These are phyloP conservation scores for Phocoena sinus DNA, from an alignment of 2,113 vertebrate genomes.

Conservation along the genomic window DNA sequence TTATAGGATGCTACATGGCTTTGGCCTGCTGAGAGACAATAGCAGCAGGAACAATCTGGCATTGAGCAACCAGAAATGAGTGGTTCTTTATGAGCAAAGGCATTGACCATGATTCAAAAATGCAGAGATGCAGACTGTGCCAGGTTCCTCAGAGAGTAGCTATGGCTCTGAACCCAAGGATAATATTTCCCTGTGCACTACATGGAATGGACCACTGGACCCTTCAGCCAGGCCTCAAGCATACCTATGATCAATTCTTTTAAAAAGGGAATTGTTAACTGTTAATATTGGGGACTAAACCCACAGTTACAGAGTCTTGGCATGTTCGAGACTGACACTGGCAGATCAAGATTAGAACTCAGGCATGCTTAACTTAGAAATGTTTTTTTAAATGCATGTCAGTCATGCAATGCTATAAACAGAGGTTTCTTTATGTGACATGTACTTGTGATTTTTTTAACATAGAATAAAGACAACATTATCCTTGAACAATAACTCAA, in stretches of 20 bases:
- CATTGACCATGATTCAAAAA: conserved; percentile 44
- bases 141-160: background rate
- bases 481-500: background rate
- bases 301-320: background rate
- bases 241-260: background rate
- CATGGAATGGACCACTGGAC: background rate
- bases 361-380: background rate
- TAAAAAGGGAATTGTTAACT: background rate
- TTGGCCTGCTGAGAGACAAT: conserved; percentile 44
- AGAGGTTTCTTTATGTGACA: background rate
- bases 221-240: background rate
- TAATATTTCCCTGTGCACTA: background rate
- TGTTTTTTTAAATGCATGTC: background rate
- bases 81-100: conserved; percentile 39
- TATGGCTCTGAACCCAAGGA: background rate
- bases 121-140: background rate
- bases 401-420: background rate
- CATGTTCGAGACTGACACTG: background rate
- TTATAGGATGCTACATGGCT: conserved; percentile 28
- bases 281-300: background rate
- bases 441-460: background rate
- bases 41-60: conserved; percentile 24
- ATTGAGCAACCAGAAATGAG: conserved; percentile 22
- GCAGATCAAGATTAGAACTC: background rate
- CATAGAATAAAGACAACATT: background rate